These are phyloP conservation scores for Sminthopsis crassicaudata DNA, from an alignment of 2,113 vertebrate genomes.

Conservation along the genomic window DNA sequence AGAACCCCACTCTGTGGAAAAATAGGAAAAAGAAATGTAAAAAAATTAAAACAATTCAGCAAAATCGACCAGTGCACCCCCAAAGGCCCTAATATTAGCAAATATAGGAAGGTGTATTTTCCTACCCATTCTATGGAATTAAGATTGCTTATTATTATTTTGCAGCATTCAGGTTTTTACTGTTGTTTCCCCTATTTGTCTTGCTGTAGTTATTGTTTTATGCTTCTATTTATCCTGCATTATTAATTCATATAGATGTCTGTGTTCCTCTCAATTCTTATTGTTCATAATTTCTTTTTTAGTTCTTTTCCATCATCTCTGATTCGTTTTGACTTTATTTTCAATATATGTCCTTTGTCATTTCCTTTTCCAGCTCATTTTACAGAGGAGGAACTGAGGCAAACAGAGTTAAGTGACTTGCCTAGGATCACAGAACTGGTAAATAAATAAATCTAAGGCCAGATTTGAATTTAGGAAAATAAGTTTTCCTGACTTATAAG, in stretches of 20 bases:
- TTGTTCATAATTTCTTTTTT: not conserved
- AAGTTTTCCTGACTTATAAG: not conserved
- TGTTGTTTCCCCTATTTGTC: not conserved
- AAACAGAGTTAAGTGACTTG: no score
- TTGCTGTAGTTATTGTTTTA: not conserved
- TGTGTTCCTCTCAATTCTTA: not conserved
- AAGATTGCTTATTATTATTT: not conserved
- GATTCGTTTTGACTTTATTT: no score
- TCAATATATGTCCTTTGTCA: no score
- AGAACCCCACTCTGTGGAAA: not conserved
- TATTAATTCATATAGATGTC: not conserved
- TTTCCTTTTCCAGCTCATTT: no score
- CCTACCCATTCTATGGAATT: not conserved
- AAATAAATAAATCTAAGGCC: not conserved
- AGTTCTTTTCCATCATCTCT: no score
- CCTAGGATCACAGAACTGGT: not conserved
- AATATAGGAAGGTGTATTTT: not conserved
- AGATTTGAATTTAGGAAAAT: not conserved
- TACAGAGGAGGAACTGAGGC: no score
- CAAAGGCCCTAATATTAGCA: not conserved
- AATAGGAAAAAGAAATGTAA: not conserved
- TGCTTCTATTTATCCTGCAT: not conserved
- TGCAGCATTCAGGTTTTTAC: not conserved
- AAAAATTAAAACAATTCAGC: not conserved
- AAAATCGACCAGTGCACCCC: not conserved